Conservation (phyloP, 2,113 vertebrate genomes). For the Anolis carolinensis region DNA sequence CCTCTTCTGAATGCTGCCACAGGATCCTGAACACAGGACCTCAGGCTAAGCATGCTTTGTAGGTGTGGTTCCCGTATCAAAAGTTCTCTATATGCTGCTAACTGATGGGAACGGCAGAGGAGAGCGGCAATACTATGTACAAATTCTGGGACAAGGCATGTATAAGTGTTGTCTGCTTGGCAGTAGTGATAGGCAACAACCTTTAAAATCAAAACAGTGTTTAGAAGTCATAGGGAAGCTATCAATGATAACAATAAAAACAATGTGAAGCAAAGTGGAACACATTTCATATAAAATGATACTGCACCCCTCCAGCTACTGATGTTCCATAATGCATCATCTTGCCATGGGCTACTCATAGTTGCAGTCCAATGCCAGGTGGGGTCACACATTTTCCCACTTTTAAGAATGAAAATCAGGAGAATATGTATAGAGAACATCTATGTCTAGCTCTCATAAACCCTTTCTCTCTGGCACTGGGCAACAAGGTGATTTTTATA, state of each 20-base stretch:
- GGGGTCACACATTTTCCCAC: too few relatives aligned
- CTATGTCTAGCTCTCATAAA: background rate
- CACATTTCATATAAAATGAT: background rate
- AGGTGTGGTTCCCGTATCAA: slow-evolving; percentile 89
- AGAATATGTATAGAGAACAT: background rate
- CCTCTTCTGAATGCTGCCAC: slow-evolving; percentile 89
- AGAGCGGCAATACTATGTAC: slow-evolving; percentile 94
- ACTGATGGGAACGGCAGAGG: slow-evolving; percentile 88
- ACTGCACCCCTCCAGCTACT: too few relatives aligned
- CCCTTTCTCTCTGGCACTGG: background rate
- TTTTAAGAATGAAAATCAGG: background rate
- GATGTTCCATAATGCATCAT: too few relatives aligned
- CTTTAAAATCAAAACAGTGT: slow-evolving; percentile 65
- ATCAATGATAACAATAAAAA: background rate
- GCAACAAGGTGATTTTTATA: background rate
- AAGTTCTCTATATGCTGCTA: slow-evolving; percentile 89
- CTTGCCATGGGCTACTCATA: too few relatives aligned
- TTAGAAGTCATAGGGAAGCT: background rate
- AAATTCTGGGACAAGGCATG: slow-evolving; percentile 94
- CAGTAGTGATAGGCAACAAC: slow-evolving; percentile 98
- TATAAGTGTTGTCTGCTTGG: slow-evolving; percentile 98
- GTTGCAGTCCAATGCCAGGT: too few relatives aligned
- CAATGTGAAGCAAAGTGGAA: background rate
- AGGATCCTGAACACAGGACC: slow-evolving; percentile 96
- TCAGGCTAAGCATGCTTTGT: slow-evolving; percentile 93